Evolutionary conservation across 2,113 vertebrate species (phyloP).

Genomic region (Myrmecobius fasciatus): DNA sequence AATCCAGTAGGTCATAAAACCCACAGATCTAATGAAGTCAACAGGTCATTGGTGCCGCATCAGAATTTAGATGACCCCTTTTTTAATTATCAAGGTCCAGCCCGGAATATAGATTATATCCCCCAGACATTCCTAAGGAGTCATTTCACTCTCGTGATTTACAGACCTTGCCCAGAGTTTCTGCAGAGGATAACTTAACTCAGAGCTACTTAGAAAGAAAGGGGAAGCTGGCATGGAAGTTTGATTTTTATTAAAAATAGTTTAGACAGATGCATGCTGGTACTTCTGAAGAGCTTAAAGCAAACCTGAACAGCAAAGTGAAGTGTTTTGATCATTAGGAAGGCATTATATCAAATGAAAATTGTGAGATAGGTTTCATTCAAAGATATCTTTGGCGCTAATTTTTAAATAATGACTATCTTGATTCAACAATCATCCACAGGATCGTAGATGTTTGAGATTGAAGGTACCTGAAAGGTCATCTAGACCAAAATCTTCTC

Average conservation of each 20-base stretch:
- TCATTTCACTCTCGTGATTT: slow-evolving; percentile 70
- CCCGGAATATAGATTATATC: slow-evolving; percentile 26
- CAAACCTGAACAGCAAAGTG: slow-evolving; percentile 55
- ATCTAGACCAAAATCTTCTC: background rate
- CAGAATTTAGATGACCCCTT: slow-evolving; percentile 57
- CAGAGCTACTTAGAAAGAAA: slow-evolving; percentile 61
- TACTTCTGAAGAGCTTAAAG: slow-evolving; percentile 69
- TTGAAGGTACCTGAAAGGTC: background rate
- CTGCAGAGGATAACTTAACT: slow-evolving; percentile 53
- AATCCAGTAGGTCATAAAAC: slow-evolving; percentile 55
- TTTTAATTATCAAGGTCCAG: slow-evolving; percentile 51
- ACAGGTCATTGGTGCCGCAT: slow-evolving; percentile 59
- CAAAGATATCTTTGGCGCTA: slow-evolving; percentile 66
- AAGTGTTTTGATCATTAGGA: slow-evolving; percentile 71
- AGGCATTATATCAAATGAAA: slow-evolving; percentile 70
- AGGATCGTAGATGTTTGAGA: background rate
- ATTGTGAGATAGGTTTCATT: slow-evolving; percentile 63
- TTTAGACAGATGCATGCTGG: slow-evolving; percentile 45
- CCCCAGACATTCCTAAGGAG: slow-evolving; percentile 49
- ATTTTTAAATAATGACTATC: slow-evolving; percentile 18
- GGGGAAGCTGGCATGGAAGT: slow-evolving; percentile 61
- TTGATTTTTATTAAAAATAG: slow-evolving; percentile 67
- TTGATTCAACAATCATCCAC: background rate
- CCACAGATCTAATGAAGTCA: slow-evolving; percentile 55
- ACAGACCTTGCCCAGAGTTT: slow-evolving; percentile 59